Base-by-base conservation (phyloP, 2,113 vertebrate species). In the Chamaetylas fuelleborni region DNA sequence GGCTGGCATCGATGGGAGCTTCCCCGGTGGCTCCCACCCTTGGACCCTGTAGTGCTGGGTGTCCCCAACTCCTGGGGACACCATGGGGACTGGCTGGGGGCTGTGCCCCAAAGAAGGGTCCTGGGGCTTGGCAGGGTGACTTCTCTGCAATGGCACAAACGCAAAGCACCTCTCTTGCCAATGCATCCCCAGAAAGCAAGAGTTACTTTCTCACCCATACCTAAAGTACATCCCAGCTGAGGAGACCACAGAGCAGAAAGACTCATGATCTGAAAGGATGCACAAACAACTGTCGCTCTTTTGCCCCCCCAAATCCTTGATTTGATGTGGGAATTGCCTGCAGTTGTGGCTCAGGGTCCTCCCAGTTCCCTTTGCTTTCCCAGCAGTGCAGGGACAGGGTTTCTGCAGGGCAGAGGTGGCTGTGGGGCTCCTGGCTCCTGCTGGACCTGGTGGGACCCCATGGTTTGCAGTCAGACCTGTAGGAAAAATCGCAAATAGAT, bases 361-460 rank as follows among this genome's bases (percentile, higher is more conserved):
- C 29, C 9, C 17, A 20, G 29, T 34, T 16, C 33, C 48, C 0
- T 0, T 34, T 0, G 0, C 23, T 76, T 79, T 67, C 19, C 33
- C 61, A 33, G 29, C 28, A 47, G 33, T 5, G 29, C 23, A 72
- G 33, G 48, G 40, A 56, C 1, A 2, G 38, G 43, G 9, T 72
- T 80, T 80, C 40, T 88, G 43, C 2, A 10, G 28, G 25, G 58
- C 67, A 77, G 83, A 43, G 23, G 29, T 2, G 2, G 31, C n/a
- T 2, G 0, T 4, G 2, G n/a, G 15, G 19, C 11, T 88, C 31
- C 25, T 1, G 4, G 43, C n/a, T 93, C 31, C 60, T 51, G 62
- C 5, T 15, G 69, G 50, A 87, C 31, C 38, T 6, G 2, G 8
- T 24, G 71, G 6, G 61, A 51, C 6, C 11, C 24, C 0, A 0